Evolutionary conservation across 2,888 invertebrate genomes (phyloP).

Genomic region (Brachypalpus laphriformis): DNA sequence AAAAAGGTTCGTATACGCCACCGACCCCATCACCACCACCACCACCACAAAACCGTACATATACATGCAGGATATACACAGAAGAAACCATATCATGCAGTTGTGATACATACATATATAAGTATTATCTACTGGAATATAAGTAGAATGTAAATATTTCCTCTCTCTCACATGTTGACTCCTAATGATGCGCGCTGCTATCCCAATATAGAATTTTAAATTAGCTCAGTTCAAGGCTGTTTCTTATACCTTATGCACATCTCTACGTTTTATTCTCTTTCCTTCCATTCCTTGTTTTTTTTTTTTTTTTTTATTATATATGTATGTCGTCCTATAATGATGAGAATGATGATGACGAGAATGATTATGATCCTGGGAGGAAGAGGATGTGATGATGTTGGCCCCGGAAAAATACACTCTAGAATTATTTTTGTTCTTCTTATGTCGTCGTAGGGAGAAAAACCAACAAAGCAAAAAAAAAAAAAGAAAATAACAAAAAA

Average conservation of each 20-base stretch:
- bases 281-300: conserved; percentile 28
- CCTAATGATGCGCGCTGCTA: conserved; percentile 74
- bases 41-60: neutral
- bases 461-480: conserved; percentile 13
- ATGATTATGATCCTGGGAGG: conserved; percentile 22
- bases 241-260: conserved; percentile 61
- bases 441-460: conserved; percentile 28
- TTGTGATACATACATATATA: conserved; percentile 21
- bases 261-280: conserved; percentile 28
- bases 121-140: conserved; percentile 37
- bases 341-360: conserved; percentile 34
- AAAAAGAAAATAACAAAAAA: conserved; percentile 15
- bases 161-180: conserved; percentile 72
- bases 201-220: conserved; percentile 74
- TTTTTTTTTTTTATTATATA: conserved; percentile 11
- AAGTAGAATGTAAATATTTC: conserved; percentile 74
- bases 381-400: conserved; percentile 63
- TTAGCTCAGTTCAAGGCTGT: conserved; percentile 75
- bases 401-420: conserved; percentile 65
- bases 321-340: conserved; percentile 65
- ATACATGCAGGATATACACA: conserved; percentile 18
- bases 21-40: neutral
- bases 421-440: conserved; percentile 69
- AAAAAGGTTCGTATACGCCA: conserved; percentile 90
- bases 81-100: conserved; percentile 20